These are phyloP conservation scores for Iguana delicatissima DNA, from an alignment of 2,797 vertebrate genomes.

Conservation along the genomic window DNA sequence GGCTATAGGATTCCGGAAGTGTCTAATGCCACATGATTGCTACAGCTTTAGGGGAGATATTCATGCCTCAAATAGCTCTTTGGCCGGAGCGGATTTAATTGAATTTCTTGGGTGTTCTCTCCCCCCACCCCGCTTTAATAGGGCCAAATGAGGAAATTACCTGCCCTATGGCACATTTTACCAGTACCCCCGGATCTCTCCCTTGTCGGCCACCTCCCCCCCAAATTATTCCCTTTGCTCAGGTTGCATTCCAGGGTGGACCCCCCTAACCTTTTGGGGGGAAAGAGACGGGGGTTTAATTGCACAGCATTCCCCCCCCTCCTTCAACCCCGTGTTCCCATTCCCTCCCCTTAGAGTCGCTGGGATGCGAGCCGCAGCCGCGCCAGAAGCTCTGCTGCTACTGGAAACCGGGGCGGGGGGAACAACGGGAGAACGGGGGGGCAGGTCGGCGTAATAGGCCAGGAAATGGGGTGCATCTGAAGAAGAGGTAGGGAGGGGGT, in stretches of 20 bases:
- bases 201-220: neutral
- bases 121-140: constrained; percentile 70
- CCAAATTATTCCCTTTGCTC: constrained; percentile 45
- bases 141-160: constrained; percentile 81
- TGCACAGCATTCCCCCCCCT: constrained; percentile 15
- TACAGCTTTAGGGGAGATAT: constrained; percentile 84
- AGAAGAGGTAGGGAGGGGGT: neutral
- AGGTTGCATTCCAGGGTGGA: constrained; percentile 28
- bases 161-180: constrained; percentile 71
- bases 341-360: neutral
- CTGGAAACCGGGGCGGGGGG: constrained; percentile 24
- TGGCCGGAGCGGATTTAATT: constrained; percentile 83
- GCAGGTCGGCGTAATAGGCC: neutral
- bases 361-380: neutral
- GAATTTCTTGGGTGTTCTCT: constrained; percentile 78
- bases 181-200: constrained; percentile 42
- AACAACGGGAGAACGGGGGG: constrained; percentile 34
- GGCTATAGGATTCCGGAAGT: constrained; percentile 94
- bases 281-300: constrained; percentile 47
- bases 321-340: no score
- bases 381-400: neutral
- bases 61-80: constrained; percentile 83
- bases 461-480: neutral
- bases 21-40: constrained; percentile 89
- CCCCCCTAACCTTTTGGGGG: constrained; percentile 10